These are phyloP conservation scores for Teleogryllus occipitalis DNA, from an alignment of 1,140 invertebrate genomes.

Conservation along the genomic window DNA sequence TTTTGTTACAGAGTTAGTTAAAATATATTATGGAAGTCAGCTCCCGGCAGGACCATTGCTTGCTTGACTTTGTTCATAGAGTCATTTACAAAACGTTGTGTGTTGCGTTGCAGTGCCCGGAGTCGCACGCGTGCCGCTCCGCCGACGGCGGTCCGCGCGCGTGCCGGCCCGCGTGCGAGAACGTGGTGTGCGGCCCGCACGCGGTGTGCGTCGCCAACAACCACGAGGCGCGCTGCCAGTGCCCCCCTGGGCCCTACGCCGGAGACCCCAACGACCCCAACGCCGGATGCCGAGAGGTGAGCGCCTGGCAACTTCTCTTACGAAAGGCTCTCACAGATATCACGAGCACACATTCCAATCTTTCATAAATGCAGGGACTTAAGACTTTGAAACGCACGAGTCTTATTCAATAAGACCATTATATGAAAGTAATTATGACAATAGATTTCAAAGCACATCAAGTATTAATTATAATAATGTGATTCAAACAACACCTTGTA, in stretches of 20 bases:
- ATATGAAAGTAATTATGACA: no score
- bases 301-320: no score
- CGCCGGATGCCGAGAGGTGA: slow-evolving; percentile 52
- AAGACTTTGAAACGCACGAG: background rate
- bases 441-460: no score
- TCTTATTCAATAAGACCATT: background rate
- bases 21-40: no score
- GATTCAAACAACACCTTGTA: no score
- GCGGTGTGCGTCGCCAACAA: slow-evolving; percentile 80
- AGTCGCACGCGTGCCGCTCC: slow-evolving; percentile 63
- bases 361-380: background rate
- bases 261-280: slow-evolving; percentile 70
- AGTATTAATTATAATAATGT: no score
- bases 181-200: slow-evolving; percentile 68
- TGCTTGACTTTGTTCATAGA: no score
- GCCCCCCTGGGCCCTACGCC: slow-evolving; percentile 66
- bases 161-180: slow-evolving; percentile 68
- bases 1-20: no score
- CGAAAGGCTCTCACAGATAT: no score
- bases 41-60: no score
- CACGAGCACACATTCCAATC: background rate
- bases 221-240: slow-evolving; percentile 79
- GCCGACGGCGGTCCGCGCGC: slow-evolving; percentile 36
- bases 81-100: no score
- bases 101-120: slow-evolving; percentile 52